These are phyloP conservation scores for Fissipunctia ypsillon DNA, from an alignment of 2,888 invertebrate species.

Conservation along the genomic window DNA sequence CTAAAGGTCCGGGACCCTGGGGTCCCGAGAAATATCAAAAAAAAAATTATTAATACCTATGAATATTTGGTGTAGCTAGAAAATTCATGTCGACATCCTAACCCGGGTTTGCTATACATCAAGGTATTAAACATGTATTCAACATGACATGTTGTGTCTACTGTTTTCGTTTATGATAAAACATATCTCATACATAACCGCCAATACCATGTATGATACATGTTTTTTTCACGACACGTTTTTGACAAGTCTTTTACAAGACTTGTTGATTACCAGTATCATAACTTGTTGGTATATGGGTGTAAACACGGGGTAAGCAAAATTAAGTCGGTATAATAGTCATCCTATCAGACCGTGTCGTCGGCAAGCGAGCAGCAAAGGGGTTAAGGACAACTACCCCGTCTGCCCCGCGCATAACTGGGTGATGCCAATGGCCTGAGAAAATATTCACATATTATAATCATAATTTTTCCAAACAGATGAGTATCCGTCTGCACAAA, in stretches of 20 bases:
- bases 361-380: background rate
- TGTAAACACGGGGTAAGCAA: background rate
- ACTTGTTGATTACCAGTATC: background rate
- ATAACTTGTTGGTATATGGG: background rate
- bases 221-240: background rate
- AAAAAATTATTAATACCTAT: no score
- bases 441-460: constrained; percentile 16
- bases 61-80: background rate
- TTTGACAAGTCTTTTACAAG: background rate
- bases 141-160: background rate
- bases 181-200: background rate
- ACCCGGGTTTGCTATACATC: background rate
- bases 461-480: constrained; percentile 81
- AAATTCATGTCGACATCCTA: background rate
- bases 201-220: no score
- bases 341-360: background rate
- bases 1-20: no score
- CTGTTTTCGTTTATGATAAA: background rate
- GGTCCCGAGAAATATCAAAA: no score
- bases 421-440: background rate
- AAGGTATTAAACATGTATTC: background rate
- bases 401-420: background rate
- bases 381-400: background rate
- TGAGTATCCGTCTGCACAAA: constrained; percentile 92
- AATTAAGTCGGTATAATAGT: background rate